Evolutionary conservation across 2,888 invertebrate species (phyloP), one percentile per base, ranked within the genome.

Genomic region (Ornithoptera alexandrae): DNA sequence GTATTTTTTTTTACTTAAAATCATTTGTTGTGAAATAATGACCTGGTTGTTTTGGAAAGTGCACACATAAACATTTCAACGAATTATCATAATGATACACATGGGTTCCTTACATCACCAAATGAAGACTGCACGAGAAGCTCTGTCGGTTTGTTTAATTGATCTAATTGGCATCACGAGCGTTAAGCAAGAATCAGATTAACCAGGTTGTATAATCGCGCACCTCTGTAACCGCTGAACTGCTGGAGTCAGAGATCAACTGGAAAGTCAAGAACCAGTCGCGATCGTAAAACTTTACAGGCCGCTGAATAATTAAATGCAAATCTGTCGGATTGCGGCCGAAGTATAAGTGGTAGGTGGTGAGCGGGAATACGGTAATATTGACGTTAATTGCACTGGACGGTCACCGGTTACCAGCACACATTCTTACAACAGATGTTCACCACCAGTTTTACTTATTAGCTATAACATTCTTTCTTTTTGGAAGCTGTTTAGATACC

Each of bases 301-400:
- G 73, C 74, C 73, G 71, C 75, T 71, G 72, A 72, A 71, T 75
- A 74, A 75, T 76, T 74, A 69, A 67, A 72, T 73, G 70, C 67
- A 72, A 71, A 73, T 73, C 69, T 56, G 65, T 61, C 6, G 59
- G 66, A 62, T 59, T 59, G 53, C 46, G 60, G 60, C 42, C 30
- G 60, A 67, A 30, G 12, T 20, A 46, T 12, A 60, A 30, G 36
- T 59, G 22, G 20, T 22, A 0, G 30, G 70, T 22, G 67, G 57
- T 12, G 6, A 17, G 42, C 1, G 42, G 10, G 12, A 8, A 46
- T 15, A 46, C 12, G 22, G 22, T 22, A 22, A 22, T 22, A 22
- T 0, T 22, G 22, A 22, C 22, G 22, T 22, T 22, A 22, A 22
- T 22, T 22, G 22, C 22, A 22, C 22, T 22, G 22, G 22, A 22